A percentile compares a stretch with the other conserved stretches of the same genome.
These are phyloP conservation scores for Machimus rusticus DNA, from an alignment of 2,888 invertebrate species.

Conservation along the genomic window DNA sequence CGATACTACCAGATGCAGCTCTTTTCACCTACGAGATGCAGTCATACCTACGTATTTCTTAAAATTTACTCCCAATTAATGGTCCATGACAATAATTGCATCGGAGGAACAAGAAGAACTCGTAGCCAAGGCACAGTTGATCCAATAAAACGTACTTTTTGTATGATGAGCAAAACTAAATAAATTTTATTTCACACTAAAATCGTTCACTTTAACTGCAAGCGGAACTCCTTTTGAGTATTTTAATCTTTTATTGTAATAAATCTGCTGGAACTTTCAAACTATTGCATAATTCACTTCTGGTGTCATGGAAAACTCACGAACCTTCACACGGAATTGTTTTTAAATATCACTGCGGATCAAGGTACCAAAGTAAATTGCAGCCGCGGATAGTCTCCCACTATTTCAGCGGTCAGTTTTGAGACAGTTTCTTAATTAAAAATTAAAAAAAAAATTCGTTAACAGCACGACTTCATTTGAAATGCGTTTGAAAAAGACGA, in stretches of 20 bases:
- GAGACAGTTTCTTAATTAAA: not conserved
- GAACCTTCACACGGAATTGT: conserved; percentile 11
- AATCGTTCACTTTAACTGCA: conserved; percentile 5
- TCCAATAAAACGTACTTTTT: conserved; percentile 15
- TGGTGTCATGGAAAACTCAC: conserved; percentile 17
- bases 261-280: conserved; percentile 14
- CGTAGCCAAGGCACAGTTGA: not conserved
- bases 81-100: conserved; percentile 7
- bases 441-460: conserved; percentile 16
- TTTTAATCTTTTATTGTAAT: not conserved
- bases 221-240: not conserved
- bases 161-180: not conserved
- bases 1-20: not conserved
- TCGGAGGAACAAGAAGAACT: not conserved
- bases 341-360: conserved; percentile 11
- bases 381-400: not conserved
- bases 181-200: not conserved
- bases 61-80: conserved; percentile 13
- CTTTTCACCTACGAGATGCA: not conserved
- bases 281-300: conserved; percentile 30
- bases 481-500: conserved; percentile 51
- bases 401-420: not conserved
- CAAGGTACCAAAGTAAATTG: not conserved
- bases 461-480: conserved; percentile 50
- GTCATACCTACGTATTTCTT: not conserved